Base-by-base conservation (phyloP, 2,888 invertebrate species). In the Melanchra persicariae region DNA sequence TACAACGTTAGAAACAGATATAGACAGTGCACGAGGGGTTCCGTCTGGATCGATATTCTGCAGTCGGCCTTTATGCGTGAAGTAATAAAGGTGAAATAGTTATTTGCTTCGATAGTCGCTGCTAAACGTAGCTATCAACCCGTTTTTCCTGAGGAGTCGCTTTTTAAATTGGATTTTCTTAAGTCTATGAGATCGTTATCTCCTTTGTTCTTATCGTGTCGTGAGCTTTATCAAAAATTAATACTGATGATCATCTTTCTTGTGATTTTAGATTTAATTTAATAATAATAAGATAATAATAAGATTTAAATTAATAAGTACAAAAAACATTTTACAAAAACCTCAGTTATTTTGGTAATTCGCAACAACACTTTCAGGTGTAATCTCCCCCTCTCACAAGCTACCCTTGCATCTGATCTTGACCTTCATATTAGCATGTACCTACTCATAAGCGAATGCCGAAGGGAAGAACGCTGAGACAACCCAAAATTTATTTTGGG, bases 361-460 rank as follows among this genome's bases (percentile, higher is more conserved):
- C 1, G 40, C 12, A 34, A n/a, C 30, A 47, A 5, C n/a, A 37
- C 19, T 22, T 7, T 52, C 26, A 45, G 22, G 17, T 70, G 10
- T 64, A 22, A 24, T 34, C 30, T 34, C 63, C 24, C 37, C 55
- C 22, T 26, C 12, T 43, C 12, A 3, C 40, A 34, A 26, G 12
- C 34, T n/a, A 40, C 47, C 30, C 8, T 12, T 26, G n/a, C n/a
- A 19, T 19, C 2, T 30, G 34, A 72, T 34, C 55, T 64, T 64
- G 71, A 64, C n/a, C 55, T 71, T 34, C 8, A 43, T 57, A 3
- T 15, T 22, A 17, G 17, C 26, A 70, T 30, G 22, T 15, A 30
- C 12, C 24, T 17, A 12, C 6, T 6, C n/a, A n/a, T 43, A 47
- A 24, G 47, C n/a, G 24, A 12, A 17, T 17, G 22, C 15, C 30